phyloP scores from a whole-genome alignment of 2,888 invertebrate species.

The Volucella bombylans region DNA sequence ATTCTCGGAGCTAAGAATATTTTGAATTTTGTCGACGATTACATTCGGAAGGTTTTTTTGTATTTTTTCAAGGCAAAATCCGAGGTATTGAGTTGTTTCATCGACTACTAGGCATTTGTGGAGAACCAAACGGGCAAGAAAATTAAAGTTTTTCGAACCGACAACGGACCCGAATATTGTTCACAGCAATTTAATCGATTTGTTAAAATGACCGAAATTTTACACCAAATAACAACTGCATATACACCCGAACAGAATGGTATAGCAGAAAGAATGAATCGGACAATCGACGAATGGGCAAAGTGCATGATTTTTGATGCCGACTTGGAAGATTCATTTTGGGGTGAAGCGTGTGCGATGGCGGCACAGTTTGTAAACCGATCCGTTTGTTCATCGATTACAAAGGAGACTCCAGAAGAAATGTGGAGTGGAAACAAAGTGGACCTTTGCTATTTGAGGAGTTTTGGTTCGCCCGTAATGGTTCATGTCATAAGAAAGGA shows the following conservation, averaged over 20 bases:
- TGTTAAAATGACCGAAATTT: background rate
- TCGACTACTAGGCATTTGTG: constrained; percentile 4
- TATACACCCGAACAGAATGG: constrained; percentile 75
- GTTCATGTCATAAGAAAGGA: too few species aligned
- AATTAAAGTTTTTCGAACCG: constrained; percentile 25
- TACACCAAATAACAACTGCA: constrained; percentile 6
- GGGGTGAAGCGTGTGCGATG: too few species aligned
- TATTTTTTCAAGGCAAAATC: constrained; percentile 15
- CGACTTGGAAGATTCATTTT: constrained; percentile 11
- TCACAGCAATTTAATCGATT: constrained; percentile 9
- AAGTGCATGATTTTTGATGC: constrained; percentile 68
- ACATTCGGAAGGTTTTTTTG: background rate
- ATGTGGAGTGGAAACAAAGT: too few species aligned
- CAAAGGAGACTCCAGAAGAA: too few species aligned
- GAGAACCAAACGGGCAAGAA: constrained; percentile 27
- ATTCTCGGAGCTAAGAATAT: background rate
- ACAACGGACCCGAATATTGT: constrained; percentile 37
- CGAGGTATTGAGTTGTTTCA: background rate
- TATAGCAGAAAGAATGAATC: constrained; percentile 69
- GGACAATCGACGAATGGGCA: constrained; percentile 67
- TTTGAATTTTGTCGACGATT: background rate
- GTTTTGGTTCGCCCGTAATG: too few species aligned
- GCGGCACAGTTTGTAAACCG: too few species aligned
- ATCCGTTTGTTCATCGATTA: too few species aligned
- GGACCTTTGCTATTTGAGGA: too few species aligned